Evolutionary conservation across 2,888 invertebrate genomes (phyloP).

Genomic region (Lasioglossum calceatum): DNA sequence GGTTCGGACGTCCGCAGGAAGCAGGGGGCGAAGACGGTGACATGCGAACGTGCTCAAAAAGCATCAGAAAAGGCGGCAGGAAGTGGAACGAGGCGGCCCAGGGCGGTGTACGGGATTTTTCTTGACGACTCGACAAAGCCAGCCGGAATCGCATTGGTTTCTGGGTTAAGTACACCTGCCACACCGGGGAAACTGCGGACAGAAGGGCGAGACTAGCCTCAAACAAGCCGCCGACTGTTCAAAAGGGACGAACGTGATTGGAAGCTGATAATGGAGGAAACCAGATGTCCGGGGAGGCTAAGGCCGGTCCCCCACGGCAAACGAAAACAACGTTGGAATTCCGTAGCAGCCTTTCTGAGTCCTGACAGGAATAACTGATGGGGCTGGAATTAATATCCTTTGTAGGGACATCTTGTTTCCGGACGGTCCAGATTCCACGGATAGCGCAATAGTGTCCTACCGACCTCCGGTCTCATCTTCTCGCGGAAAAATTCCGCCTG

Average conservation of each 20-base stretch:
- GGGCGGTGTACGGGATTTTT: constrained; percentile 52
- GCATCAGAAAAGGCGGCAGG: constrained; percentile 41
- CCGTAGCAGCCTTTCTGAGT: background rate
- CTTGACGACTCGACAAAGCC: constrained; percentile 53
- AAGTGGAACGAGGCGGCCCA: constrained; percentile 59
- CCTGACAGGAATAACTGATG: background rate
- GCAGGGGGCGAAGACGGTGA: constrained; percentile 10
- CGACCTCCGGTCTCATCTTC: background rate
- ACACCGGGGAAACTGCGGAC: constrained; percentile 7
- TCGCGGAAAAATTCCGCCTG: background rate
- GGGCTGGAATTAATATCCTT: constrained; percentile 9
- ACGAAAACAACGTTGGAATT: constrained; percentile 5
- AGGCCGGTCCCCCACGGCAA: background rate
- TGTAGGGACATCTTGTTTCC: constrained; percentile 1
- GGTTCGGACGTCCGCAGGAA: constrained; percentile 4
- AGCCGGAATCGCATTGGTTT: constrained; percentile 66
- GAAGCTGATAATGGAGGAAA: constrained; percentile 1
- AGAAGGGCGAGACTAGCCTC: background rate
- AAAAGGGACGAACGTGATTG: constrained; percentile 14
- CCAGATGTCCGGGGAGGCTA: background rate
- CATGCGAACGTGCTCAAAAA: constrained; percentile 19
- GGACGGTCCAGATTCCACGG: background rate
- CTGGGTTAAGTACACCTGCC: constrained; percentile 66
- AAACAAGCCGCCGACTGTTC: background rate
- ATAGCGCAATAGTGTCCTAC: background rate